Conservation (phyloP, 2,113 vertebrate species). For the Hystrix cristata region DNA sequence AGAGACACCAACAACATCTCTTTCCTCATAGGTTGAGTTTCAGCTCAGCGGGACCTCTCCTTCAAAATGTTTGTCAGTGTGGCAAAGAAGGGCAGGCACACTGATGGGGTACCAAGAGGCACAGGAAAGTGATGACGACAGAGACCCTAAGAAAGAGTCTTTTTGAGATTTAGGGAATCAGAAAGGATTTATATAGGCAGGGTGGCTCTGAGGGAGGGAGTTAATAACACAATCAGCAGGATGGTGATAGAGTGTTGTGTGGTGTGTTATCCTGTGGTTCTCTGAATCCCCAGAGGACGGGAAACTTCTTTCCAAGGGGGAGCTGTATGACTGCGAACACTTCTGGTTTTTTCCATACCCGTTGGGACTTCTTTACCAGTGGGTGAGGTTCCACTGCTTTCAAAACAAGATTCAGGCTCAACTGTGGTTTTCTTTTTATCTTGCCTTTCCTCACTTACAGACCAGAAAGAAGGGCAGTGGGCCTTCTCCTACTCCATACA, state of each 20-base stretch:
- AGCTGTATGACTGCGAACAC: background rate
- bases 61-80: background rate
- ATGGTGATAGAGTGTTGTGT: background rate
- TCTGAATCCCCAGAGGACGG: background rate
- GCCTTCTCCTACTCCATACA: background rate
- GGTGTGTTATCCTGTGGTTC: background rate
- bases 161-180: background rate
- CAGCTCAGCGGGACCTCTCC: background rate
- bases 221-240: background rate
- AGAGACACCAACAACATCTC: background rate
- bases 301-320: conserved; percentile 14
- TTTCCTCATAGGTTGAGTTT: background rate
- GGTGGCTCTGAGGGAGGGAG: background rate
- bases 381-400: background rate
- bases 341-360: background rate
- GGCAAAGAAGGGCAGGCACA: background rate
- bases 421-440: background rate
- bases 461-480: background rate
- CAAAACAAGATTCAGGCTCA: conserved; percentile 4
- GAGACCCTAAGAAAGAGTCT: background rate
- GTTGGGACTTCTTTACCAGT: background rate
- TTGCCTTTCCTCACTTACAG: background rate
- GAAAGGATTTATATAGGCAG: background rate
- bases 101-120: background rate
- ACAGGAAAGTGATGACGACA: background rate